Conservation (phyloP, 1,140 invertebrate species). For the Orchestia grillus region DNA sequence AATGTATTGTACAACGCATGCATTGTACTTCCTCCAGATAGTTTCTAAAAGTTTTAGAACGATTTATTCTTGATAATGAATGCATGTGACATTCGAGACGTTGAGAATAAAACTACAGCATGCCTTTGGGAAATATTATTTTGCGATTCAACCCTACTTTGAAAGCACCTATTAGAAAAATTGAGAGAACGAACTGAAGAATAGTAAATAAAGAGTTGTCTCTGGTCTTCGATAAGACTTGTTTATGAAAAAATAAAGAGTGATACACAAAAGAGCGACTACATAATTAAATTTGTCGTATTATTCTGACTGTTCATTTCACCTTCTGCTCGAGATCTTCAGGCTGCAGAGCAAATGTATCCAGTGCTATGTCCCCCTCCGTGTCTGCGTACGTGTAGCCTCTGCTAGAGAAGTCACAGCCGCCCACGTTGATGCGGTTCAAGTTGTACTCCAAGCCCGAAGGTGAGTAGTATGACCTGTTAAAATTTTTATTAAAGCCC, state of each 20-base stretch:
- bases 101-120: no score
- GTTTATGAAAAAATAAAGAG: constrained; percentile 15
- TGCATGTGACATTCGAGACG: no score
- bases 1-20: no score
- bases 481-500: no score
- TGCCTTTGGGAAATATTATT: no score
- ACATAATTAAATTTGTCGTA: background rate
- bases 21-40: no score
- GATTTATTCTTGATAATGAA: no score
- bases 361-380: constrained; percentile 76
- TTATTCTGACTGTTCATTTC: constrained; percentile 61
- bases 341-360: constrained; percentile 77
- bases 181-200: no score
- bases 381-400: constrained; percentile 80
- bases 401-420: constrained; percentile 83
- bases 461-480: constrained; percentile 70
- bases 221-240: background rate
- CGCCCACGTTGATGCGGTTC: constrained; percentile 85
- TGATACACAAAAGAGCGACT: background rate
- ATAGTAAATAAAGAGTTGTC: no score
- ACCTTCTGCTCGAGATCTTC: constrained; percentile 81
- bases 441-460: constrained; percentile 81
- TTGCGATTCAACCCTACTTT: no score
- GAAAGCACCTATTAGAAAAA: no score
- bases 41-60: no score